Base-by-base conservation (phyloP, 1,140 invertebrate species). In the Agrilus planipennis region DNA sequence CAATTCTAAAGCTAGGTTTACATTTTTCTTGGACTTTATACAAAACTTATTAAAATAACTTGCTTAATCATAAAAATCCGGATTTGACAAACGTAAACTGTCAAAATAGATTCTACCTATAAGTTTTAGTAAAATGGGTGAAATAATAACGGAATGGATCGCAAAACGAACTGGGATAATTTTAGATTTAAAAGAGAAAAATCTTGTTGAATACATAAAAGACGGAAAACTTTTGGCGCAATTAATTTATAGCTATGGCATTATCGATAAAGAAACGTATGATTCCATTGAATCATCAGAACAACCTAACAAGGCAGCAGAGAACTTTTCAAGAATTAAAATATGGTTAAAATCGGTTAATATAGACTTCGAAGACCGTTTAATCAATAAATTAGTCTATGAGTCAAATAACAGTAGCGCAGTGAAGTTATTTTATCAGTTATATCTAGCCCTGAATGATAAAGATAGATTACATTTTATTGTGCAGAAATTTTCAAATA, bases 361-460 rank as follows among this genome's bases (percentile, higher is more conserved):
- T 30, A 62, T 76, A 10, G n/a, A n/a, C n/a, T n/a, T n/a, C n/a
- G n/a, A n/a, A n/a, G n/a, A n/a, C n/a, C n/a, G n/a, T n/a, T n/a
- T n/a, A n/a, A n/a, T 65, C 68, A 32, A 48, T 75, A 32, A 45
- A 57, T 1, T 64, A 64, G 23, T 76, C 4, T 12, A 12, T 25
- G 31, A 16, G 9, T 68, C 68, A 6, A 66, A 65, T 39, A 12
- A 4, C 23, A 15, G 9, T 11, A 52, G 63, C 0, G 52, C 71
- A 10, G 49, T 74, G 11, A 63, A 68, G 10, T 49, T 77, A 7
- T 71, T 76, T 50, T 76, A 75, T 55, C 65, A 73, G 55, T 48
- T 77, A 10, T 76, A 72, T 50, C 54, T 76, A 12, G 60, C 62
- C 43, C 57, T 77, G n/a, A 69, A 75, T 34, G 67, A 67, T 45